Evolutionary conservation across 2,113 vertebrate genomes (phyloP).

Genomic region (Tupaia tana): DNA sequence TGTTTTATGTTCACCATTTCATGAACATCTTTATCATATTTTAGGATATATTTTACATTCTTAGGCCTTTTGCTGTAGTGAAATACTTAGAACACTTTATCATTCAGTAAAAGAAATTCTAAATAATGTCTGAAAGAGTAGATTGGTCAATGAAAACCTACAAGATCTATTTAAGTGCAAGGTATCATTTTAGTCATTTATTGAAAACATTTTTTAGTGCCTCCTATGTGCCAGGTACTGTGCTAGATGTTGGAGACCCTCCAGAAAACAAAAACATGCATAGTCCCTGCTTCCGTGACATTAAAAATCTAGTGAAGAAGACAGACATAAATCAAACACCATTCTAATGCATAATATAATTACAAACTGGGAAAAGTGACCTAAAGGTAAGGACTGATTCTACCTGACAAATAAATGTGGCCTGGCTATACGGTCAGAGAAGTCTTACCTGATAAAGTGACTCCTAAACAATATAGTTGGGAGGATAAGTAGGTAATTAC

Average conservation of each 20-base stretch:
- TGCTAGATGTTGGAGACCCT: not conserved
- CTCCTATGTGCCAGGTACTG: not conserved
- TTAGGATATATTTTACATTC: slow-evolving; percentile 39
- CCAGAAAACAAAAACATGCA: not conserved
- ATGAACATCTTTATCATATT: slow-evolving; percentile 56
- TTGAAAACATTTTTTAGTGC: not conserved
- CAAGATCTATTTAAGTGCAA: slow-evolving; percentile 18
- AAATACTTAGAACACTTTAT: slow-evolving; percentile 58
- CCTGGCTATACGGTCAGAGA: slow-evolving; percentile 6
- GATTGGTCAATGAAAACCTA: not conserved
- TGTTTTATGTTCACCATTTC: slow-evolving; percentile 50
- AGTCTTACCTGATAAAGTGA: not conserved
- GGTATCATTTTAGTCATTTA: slow-evolving; percentile 32
- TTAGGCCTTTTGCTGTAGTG: slow-evolving; percentile 31
- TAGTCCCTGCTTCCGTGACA: slow-evolving; percentile 8
- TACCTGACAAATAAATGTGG: not conserved
- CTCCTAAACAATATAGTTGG: not conserved
- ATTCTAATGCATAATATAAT: not conserved
- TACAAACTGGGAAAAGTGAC: slow-evolving; percentile 35
- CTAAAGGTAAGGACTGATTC: slow-evolving; percentile 22
- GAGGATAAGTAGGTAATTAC: not conserved
- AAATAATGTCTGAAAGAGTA: slow-evolving; percentile 30
- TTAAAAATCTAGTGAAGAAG: slow-evolving; percentile 6
- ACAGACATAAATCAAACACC: not conserved
- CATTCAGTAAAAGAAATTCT: not conserved